phyloP scores from a whole-genome alignment of 2,113 vertebrate species.

The Empidonax traillii region DNA sequence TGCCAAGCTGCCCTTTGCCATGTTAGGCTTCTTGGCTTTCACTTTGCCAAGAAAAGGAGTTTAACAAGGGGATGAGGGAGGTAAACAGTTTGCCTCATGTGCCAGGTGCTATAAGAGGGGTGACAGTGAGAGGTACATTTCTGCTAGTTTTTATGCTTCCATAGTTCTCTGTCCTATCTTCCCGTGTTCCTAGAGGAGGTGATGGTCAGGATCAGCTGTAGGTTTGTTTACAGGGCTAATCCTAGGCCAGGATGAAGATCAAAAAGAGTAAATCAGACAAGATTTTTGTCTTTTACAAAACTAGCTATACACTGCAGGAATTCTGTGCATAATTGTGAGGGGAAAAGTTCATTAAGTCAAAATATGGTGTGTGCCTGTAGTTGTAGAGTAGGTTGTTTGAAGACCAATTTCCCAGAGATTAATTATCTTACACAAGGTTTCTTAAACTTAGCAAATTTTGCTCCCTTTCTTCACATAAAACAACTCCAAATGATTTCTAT shows the following conservation, averaged over 20 bases:
- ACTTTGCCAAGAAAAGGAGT: background rate
- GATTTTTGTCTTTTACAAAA: background rate
- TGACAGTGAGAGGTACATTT: background rate
- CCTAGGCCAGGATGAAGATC: background rate
- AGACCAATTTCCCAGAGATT: background rate
- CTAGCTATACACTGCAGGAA: background rate
- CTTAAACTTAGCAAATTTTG: background rate
- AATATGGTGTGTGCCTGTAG: background rate
- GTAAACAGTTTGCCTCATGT: background rate
- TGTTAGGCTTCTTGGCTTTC: background rate
- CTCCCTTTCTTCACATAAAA: background rate
- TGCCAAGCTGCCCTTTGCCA: background rate
- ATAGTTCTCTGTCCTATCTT: background rate
- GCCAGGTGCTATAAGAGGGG: background rate
- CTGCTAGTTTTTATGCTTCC: background rate
- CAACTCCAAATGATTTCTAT: background rate
- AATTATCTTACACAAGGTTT: background rate
- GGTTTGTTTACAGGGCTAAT: background rate
- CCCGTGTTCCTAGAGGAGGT: background rate
- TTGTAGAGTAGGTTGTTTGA: background rate
- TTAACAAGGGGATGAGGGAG: background rate
- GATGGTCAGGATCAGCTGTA: background rate
- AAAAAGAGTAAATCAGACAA: background rate
- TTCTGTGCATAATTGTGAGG: background rate
- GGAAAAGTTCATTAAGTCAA: background rate